Base-by-base conservation (phyloP, 2,797 vertebrate genomes). In the Amblyraja radiata region DNA sequence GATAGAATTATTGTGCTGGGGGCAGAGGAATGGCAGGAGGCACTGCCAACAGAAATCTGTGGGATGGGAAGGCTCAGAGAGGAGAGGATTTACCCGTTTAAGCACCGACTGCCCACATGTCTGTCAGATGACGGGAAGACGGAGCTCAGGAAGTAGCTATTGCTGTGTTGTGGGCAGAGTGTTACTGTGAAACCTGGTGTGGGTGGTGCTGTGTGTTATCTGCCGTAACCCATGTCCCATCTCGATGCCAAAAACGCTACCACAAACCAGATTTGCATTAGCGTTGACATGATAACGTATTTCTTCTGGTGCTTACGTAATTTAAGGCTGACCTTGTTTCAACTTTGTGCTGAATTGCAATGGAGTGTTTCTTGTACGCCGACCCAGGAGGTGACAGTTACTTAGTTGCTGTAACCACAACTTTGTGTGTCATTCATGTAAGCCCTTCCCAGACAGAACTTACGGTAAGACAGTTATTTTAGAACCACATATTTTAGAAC, bases 261-360 rank as follows among this genome's bases (percentile, higher is more conserved):
- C 93, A 90, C 76, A 93, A 93, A 65, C 93, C 93, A 93, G 84
- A 90, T n/a, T 93, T 84, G 39, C 86, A 90, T 93, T 90, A 77
- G 14, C 61, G 93, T 81, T 93, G 63, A 46, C 32, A 63, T 65
- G n/a, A 86, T 68, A 54, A 71, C 36, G 61, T 68, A 76, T 36
- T 88, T 36, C 71, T 28, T 78, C 80, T 80, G 58, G 54, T 39
- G 74, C 39, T 90, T 86, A 91, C 93, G 25, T 68, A 78, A 74
- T 13, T 54, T 73, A 54, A 73, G 13, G 71, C 73, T 93, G 84
- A 93, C 88, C 88, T 91, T 46, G 16, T 74, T 90, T 79, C 86
- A 81, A 84, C 58, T 80, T 80, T 84, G 65, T 32, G 23, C 65
- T 54, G 11, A 83, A 65, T 65, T 68, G 68, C 93, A 93, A 68